Evolutionary conservation across 2,888 invertebrate species (phyloP).

Genomic region (Habroteleia sp.): DNA sequence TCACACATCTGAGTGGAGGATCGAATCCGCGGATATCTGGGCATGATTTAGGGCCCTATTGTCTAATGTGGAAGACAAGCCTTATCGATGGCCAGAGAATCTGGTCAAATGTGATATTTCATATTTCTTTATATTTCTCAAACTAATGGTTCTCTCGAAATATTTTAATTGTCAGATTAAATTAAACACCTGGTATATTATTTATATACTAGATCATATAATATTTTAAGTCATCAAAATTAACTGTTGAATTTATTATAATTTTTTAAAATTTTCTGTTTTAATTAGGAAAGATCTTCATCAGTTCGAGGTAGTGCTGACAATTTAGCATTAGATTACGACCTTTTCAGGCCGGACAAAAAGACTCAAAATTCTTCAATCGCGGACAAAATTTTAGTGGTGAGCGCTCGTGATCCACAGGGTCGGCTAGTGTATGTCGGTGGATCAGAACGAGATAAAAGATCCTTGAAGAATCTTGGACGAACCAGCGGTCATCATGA

Average conservation of each 20-base stretch:
- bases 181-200: no score
- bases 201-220: no score
- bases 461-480: slow-evolving; percentile 64
- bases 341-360: slow-evolving; percentile 83
- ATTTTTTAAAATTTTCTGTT: slow-evolving; percentile 7
- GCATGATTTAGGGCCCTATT: no score
- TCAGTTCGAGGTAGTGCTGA: slow-evolving; percentile 82
- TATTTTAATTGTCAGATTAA: no score
- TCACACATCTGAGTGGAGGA: no score
- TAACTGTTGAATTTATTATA: not conserved
- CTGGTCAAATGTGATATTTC: no score
- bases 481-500: slow-evolving; percentile 81
- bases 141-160: no score
- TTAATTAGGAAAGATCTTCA: slow-evolving; percentile 70
- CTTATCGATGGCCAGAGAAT: no score
- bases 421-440: slow-evolving; percentile 82
- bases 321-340: slow-evolving; percentile 89
- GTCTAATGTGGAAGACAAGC: no score
- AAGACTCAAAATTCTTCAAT: slow-evolving; percentile 71
- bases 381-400: slow-evolving; percentile 81
- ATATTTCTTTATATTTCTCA: no score
- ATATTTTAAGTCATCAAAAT: not conserved
- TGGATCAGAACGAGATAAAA: slow-evolving; percentile 74
- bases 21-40: no score
- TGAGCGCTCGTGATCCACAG: slow-evolving; percentile 82